Evolutionary conservation across 2,888 invertebrate genomes (phyloP).

Genomic region (Philereme vetulata): DNA sequence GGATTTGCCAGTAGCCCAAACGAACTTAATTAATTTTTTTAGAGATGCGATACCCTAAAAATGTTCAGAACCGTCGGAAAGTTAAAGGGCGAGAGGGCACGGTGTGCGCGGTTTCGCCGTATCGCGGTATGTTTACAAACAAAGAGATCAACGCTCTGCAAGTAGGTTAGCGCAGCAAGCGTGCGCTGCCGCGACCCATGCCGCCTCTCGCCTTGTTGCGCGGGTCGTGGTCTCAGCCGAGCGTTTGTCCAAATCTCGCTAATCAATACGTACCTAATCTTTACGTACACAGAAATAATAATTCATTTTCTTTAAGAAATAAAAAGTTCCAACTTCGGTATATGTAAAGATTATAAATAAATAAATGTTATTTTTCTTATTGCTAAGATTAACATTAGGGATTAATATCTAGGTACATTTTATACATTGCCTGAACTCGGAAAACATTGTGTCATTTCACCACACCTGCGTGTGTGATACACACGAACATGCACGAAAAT

Average conservation of each 20-base stretch:
- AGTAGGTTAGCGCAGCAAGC: slow-evolving; percentile 76
- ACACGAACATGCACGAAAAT: no score
- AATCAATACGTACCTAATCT: background rate
- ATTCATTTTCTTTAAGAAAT: no score
- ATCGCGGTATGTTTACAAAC: slow-evolving; percentile 78
- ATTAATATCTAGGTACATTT: no score
- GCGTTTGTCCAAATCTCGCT: slow-evolving; percentile 18
- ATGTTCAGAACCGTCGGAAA: slow-evolving; percentile 44
- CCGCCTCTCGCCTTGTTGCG: slow-evolving; percentile 66
- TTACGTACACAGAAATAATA: background rate
- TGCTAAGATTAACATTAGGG: no score
- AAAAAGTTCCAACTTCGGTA: no score
- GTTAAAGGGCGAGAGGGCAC: slow-evolving; percentile 39
- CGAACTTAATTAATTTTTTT: no score
- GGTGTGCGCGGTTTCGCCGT: slow-evolving; percentile 57
- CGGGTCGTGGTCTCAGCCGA: slow-evolving; percentile 72
- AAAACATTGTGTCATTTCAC: no score
- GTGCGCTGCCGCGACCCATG: slow-evolving; percentile 40
- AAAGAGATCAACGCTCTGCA: slow-evolving; percentile 82
- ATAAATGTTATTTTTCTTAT: no score
- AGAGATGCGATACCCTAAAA: background rate
- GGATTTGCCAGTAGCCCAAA: no score
- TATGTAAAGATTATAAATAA: no score
- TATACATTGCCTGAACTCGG: no score
- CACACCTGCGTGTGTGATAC: no score